Base-by-base conservation (phyloP, 2,113 vertebrate species). In the Girardinichthys multiradiatus region DNA sequence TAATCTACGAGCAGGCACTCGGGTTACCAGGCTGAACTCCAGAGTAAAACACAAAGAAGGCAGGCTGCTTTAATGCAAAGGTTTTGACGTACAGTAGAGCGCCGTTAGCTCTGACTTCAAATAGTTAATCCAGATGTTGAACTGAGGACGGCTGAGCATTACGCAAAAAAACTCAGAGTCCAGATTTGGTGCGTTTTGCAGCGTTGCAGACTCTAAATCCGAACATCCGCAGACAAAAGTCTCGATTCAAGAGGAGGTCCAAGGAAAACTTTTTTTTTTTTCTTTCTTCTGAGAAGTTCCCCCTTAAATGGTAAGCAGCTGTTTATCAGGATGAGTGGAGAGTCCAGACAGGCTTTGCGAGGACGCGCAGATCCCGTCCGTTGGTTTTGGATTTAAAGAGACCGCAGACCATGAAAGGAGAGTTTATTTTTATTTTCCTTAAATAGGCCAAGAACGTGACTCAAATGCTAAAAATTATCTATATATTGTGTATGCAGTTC, bases 101-200 rank as follows among this genome's bases (percentile, higher is more conserved):
- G 69, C 81, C 84, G 82, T 68, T 78, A 79, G 74, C 79, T 79
- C 80, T 28, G 83, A 79, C 82, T 91, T 83, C 83, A 87, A 91
- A 92, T 90, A 86, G 89, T 91, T 90, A 92, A 93, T 93, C 91
- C 92, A 93, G 92, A 91, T 91, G 91, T 93, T 86, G 88, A 73
- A 27, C 63, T 68, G 79, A 71, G 76, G 77, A 85, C 76, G 78
- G 39, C 75, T 70, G 79, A 67, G 80, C 83, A 80, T 90, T 89
- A 87, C 76, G 83, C 90, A 91, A 86, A 89, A 51, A 51, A 51
- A 15, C 17, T 42, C 78, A 65, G 63, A 76, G 72, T 80, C 73
- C 83, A 76, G 78, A 85, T 28, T 70, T 89, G 83, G 87, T 83
- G 77, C 57, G 75, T 72, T 54, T 54, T 48, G 77, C 83, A 76